A percentile compares a stretch with the other conserved stretches of the same genome.
phyloP scores from a whole-genome alignment of 2,113 vertebrate genomes.

The Chaetodon trifascialis region DNA sequence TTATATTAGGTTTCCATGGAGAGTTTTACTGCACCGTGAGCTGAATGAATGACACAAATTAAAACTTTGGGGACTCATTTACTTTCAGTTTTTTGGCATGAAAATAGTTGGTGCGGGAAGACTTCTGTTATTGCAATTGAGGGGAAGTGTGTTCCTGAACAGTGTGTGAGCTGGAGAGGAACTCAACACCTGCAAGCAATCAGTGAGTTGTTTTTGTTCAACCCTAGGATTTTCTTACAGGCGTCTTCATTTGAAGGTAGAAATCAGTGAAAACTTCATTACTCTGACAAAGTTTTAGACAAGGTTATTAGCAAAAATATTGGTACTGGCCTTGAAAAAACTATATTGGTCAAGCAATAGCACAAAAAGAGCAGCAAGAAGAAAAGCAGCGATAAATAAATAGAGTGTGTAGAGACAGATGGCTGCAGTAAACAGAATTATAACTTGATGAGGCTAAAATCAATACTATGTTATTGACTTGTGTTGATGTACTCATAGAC shows the following conservation, averaged over 20 bases:
- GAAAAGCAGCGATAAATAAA: conserved; percentile 20
- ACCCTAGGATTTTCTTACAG: not conserved
- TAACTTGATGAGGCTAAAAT: conserved; percentile 72
- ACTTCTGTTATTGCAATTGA: not conserved
- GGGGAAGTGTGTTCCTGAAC: conserved; percentile 2
- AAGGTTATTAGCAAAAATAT: not conserved
- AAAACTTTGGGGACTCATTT: not conserved
- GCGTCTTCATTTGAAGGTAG: not conserved
- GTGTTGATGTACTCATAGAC: conserved; percentile 70
- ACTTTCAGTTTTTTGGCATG: not conserved
- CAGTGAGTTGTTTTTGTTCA: conserved; percentile 15
- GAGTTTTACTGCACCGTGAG: conserved; percentile 8
- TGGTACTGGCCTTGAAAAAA: conserved; percentile 5
- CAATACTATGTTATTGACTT: conserved; percentile 65
- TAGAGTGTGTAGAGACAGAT: conserved; percentile 28
- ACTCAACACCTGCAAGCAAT: conserved; percentile 13
- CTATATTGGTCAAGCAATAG: not conserved
- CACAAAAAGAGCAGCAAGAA: not conserved
- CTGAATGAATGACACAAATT: not conserved
- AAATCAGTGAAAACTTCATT: not conserved
- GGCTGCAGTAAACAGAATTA: conserved; percentile 66
- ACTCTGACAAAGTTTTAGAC: not conserved
- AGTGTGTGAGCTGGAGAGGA: not conserved
- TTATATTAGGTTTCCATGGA: conserved; percentile 22
- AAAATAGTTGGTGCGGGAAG: too few species aligned